Percentiles rank a stretch among this genome's conserved stretches.
Conservation (phyloP, 1,140 invertebrate genomes). For the Zaprionus capensis region DNA sequence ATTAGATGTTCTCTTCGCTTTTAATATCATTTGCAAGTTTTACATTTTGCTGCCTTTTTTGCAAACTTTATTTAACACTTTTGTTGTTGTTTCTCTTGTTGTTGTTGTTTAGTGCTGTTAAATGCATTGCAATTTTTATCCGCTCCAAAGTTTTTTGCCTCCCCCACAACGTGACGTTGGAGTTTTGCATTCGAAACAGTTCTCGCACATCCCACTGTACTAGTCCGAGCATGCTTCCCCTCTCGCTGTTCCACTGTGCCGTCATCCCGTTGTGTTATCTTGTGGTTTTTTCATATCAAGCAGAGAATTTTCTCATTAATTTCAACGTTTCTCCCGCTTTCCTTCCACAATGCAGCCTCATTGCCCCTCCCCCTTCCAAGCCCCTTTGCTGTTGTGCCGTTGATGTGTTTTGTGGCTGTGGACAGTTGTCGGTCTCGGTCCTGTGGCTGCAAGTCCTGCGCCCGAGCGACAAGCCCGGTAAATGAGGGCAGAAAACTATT, state of each 20-base stretch:
- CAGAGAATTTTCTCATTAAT: constrained; percentile 81
- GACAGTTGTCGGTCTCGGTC: constrained; percentile 41
- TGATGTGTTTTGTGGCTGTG: constrained; percentile 75
- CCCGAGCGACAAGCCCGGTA: constrained; percentile 18
- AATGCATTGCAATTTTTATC: constrained; percentile 77
- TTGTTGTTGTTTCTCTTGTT: constrained; percentile 16
- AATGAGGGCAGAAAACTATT: constrained; percentile 46
- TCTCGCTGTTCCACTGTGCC: constrained; percentile 18
- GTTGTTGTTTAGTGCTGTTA: constrained; percentile 63
- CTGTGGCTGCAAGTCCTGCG: constrained; percentile 22
- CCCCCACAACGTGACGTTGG: constrained; percentile 53
- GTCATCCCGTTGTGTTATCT: constrained; percentile 65
- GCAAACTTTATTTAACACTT: constrained; percentile 67
- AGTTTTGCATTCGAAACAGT: constrained; percentile 66
- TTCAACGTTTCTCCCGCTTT: constrained; percentile 68
- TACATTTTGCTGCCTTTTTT: constrained; percentile 35
- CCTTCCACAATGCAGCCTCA: neutral
- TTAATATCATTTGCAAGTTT: constrained; percentile 49
- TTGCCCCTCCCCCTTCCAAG: neutral
- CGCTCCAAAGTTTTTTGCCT: constrained; percentile 44
- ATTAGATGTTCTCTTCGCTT: constrained; percentile 24
- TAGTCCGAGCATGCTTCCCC: constrained; percentile 27
- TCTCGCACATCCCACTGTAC: constrained; percentile 47
- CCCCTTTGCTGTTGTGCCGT: constrained; percentile 23
- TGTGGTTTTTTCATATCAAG: constrained; percentile 74